Base-by-base conservation (phyloP, 1,140 invertebrate species). In the Drosophila truncata region DNA sequence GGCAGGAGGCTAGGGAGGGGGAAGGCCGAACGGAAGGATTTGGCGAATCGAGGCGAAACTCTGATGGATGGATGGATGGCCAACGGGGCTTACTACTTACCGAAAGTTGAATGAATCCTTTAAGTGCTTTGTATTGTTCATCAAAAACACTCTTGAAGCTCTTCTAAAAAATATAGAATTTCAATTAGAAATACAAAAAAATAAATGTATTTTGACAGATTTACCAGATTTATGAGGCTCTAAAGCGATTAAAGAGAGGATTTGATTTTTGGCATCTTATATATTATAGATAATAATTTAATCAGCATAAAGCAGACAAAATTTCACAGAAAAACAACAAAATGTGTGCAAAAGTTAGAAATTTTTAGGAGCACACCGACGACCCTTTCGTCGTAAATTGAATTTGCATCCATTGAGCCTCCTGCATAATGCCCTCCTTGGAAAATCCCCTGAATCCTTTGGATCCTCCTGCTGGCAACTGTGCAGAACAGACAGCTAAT, bases 1-100 rank as follows among this genome's bases (percentile, higher is more conserved):
- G 7, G n/a, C n/a, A 29, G 27, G 27, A 8, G 49, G 11, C 2
- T 16, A 14, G 14, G 3, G 1, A 1, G 3, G 25, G 31, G 13
- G 27, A 8, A 10, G 31, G 9, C 31, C 50, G 18, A 39, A 23
- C 18, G 27, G 31, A 65, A 50, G 29, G 61, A 64, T 29, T 57
- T 37, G 10, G 25, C n/a, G 20, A 46, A 52, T 39, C 10, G 37
- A 54, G 42, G 52, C 16, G n/a, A 65, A 76, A 58, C 31, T 25
- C 60, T 58, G 71, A 76, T 65, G 31, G 31, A 74, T 47, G 46
- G 71, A 76, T 65, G 31, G 31, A 74, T 47, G 46, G 46, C 41
- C 50, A 46, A 46, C 18, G 62, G 62, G 14, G 23, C 18, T 20
- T 16, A 20, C 29, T 16, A 14, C 50, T 52, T 16, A 35, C 29